Percentiles rank a stretch among this genome's conserved stretches.
Evolutionary conservation across 37 sponge, comb jelly and placozoan genomes (phyloP).

Genomic region (Bolinopsis microptera): DNA sequence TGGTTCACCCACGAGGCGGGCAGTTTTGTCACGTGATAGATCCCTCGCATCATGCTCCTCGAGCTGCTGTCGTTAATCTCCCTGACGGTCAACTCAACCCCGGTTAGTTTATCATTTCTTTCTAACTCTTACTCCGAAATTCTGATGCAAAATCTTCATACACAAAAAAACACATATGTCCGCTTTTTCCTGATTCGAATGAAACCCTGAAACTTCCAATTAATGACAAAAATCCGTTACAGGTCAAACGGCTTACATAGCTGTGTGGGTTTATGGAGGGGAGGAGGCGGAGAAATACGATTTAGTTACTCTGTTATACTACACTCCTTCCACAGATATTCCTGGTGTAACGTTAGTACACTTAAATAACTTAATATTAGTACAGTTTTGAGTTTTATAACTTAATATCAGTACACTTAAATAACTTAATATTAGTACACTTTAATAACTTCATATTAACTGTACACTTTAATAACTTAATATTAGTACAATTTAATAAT

Average conservation of each 20-base stretch:
- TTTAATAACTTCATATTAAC: too few species aligned
- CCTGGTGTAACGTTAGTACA: slow-evolving; percentile 28
- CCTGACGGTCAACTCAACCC: slow-evolving; percentile 31
- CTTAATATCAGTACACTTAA: background rate
- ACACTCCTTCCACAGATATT: background rate
- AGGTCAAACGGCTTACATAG: slow-evolving; percentile 59
- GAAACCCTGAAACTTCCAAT: too few species aligned
- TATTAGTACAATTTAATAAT: too few species aligned
- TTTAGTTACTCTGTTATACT: slow-evolving; percentile 22
- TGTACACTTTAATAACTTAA: too few species aligned
- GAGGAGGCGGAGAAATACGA: slow-evolving; percentile 33
- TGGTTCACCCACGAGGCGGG: slow-evolving; percentile 46
- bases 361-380: too few species aligned
- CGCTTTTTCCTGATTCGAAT: too few species aligned
- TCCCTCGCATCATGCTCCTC: background rate
- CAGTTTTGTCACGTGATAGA: slow-evolving; percentile 62
- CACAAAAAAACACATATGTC: too few species aligned
- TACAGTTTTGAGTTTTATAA: background rate
- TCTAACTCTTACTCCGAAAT: too few species aligned
- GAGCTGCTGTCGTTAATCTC: background rate
- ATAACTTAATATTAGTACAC: background rate
- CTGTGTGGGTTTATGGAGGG: slow-evolving; percentile 52
- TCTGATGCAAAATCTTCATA: too few species aligned
- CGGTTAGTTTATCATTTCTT: too few species aligned
- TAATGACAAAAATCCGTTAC: too few species aligned